phyloP scores from a whole-genome alignment of 1,140 invertebrate species.

The Anastrepha ludens region DNA sequence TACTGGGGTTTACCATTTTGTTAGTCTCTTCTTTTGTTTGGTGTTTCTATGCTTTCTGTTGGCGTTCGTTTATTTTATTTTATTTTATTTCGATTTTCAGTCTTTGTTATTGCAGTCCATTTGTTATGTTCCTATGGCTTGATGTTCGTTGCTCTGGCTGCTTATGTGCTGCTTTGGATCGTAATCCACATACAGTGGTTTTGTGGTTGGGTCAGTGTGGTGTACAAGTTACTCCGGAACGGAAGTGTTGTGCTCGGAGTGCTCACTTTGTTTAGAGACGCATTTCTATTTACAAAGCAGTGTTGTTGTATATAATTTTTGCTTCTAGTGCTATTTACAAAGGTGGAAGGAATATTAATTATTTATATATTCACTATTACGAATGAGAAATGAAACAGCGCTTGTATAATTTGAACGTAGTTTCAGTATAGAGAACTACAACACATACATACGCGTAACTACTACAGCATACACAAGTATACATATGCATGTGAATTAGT shows the following conservation, averaged over 20 bases:
- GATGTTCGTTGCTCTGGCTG: not conserved
- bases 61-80: not conserved
- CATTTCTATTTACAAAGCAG: not conserved
- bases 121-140: not conserved
- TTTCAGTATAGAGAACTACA: not conserved
- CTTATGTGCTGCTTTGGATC: constrained; percentile 28
- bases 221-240: not conserved
- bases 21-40: constrained; percentile 2
- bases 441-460: not conserved
- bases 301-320: not conserved
- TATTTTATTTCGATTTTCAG: not conserved
- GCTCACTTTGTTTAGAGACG: not conserved
- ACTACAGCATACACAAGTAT: not conserved
- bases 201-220: constrained; percentile 30
- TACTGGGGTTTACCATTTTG: constrained; percentile 13
- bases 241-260: not conserved
- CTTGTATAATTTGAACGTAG: not conserved
- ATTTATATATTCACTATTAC: not conserved
- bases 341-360: not conserved
- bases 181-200: not conserved
- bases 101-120: constrained; percentile 19
- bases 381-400: not conserved
- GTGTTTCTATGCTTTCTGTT: not conserved
- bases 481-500: not conserved
- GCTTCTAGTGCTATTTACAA: not conserved